Evolutionary conservation across 2,888 invertebrate species (phyloP), one percentile per base, ranked within the genome.

Genomic region (Drosophila suboccidentalis): DNA sequence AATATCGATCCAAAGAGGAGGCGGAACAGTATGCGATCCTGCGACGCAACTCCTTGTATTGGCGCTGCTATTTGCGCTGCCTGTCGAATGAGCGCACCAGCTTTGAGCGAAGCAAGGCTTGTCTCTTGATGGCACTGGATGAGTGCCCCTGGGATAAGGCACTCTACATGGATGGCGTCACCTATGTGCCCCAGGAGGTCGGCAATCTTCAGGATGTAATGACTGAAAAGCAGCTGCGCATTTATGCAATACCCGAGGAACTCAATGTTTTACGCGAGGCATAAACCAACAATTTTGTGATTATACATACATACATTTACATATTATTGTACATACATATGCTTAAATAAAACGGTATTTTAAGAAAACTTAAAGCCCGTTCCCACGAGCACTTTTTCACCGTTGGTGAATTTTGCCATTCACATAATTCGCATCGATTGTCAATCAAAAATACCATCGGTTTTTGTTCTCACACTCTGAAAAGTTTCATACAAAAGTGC

Each of bases 191-290:
- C 36, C 94, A 94, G 69, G 95, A 95, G 84, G 92, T 95, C 71
- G 93, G 94, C 1, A 95, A 95, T 93, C 94, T 97, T 78, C 95
- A 96, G 87, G 97, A 96, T 93, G 93, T 96, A 63, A 94, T 96
- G 87, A 95, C 96, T 58, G 96, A 96, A 90, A 96, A 96, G 87
- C 95, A 95, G 89, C 93, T 97, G 69, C 94, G 97, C 58, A 93
- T 96, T 82, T 97, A 96, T 92, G 95, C 96, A 47, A 94, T 96
- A 47, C 95, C 95, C 1, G 96, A 96, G 91, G 97, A 97, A 92
- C 93, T 97, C 64, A 94, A 95, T 75, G 94, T 95, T 66, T 90
- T 96, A 41, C 93, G 95, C 1, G 79, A 80, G 0, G 55, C 44
- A 13, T 47, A 47, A 26, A 46, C 6, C 36, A 57, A 26, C 26